phyloP scores from a whole-genome alignment of 2,888 invertebrate species.

The Harpalus rufipes region DNA sequence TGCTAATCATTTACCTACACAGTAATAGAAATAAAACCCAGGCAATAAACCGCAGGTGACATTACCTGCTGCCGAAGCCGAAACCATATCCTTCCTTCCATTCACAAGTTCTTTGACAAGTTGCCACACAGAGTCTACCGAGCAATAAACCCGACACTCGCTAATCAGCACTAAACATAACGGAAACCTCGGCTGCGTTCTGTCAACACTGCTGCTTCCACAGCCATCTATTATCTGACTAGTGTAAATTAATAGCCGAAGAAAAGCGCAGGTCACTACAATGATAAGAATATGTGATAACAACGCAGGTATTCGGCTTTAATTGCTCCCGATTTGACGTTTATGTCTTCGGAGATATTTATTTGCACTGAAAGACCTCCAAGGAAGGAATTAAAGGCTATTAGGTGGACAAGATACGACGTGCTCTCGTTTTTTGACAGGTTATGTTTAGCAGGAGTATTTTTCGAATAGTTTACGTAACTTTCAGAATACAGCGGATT shows the following conservation, averaged over 20 bases:
- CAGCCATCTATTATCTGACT: slow-evolving; percentile 66
- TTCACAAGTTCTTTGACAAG: slow-evolving; percentile 14
- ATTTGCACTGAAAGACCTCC: slow-evolving; percentile 28
- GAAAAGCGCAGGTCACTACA: slow-evolving; percentile 2
- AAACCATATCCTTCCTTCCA: not conserved
- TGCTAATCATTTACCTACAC: not conserved
- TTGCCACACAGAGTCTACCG: slow-evolving; percentile 38
- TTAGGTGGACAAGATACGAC: not conserved
- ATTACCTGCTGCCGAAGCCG: slow-evolving; percentile 31
- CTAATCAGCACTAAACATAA: slow-evolving; percentile 57
- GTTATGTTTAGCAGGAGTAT: not conserved
- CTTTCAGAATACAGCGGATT: too few relatives aligned
- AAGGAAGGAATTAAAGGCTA: not conserved
- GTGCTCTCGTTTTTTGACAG: not conserved
- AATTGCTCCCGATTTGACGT: slow-evolving; percentile 46
- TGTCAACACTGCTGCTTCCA: slow-evolving; percentile 54
- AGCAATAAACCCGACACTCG: slow-evolving; percentile 55
- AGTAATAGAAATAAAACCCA: not conserved
- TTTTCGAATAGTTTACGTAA: not conserved
- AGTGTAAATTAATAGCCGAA: slow-evolving; percentile 74
- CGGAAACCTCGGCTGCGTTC: slow-evolving; percentile 41
- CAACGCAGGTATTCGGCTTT: not conserved
- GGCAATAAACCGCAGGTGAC: slow-evolving; percentile 34
- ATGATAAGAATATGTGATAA: slow-evolving; percentile 32
- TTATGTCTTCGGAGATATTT: slow-evolving; percentile 34